A percentile compares a stretch with the other conserved stretches of the same genome.
Evolutionary conservation across 1,140 invertebrate genomes (phyloP).

Genomic region (Leptinotarsa undecemlineata): DNA sequence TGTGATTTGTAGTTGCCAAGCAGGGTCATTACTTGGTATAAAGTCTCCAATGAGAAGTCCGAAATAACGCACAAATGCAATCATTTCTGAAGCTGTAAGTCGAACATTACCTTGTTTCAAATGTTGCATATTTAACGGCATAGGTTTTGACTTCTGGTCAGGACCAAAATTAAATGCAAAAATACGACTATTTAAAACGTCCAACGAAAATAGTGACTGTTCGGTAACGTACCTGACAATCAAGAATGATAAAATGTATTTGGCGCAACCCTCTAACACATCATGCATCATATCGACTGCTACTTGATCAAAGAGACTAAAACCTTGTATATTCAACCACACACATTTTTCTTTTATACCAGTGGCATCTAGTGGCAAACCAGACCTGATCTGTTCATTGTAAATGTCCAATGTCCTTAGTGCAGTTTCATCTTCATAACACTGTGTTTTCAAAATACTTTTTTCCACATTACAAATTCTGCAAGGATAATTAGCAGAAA

Average conservation of each 20-base stretch:
- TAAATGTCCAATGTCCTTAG: conserved; percentile 19
- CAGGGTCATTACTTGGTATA: conserved; percentile 2
- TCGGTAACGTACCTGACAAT: conserved; percentile 41
- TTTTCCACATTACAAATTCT: conserved; percentile 42
- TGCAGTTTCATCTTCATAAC: background rate
- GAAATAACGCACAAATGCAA: conserved; percentile 38
- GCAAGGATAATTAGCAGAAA: conserved; percentile 44
- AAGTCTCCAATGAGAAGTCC: conserved; percentile 43
- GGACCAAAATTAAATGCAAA: conserved; percentile 39
- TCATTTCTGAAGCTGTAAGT: conserved; percentile 46
- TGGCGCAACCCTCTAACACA: conserved; percentile 43
- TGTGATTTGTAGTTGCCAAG: background rate
- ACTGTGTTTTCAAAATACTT: conserved; percentile 2
- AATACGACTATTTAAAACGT: conserved; percentile 41
- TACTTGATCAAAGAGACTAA: conserved; percentile 45
- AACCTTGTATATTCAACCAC: conserved; percentile 35
- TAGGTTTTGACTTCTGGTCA: conserved; percentile 39
- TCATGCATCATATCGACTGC: conserved; percentile 49
- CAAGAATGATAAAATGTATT: conserved; percentile 42
- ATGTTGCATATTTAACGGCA: conserved; percentile 32
- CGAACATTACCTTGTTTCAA: conserved; percentile 38
- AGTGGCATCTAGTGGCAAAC: conserved; percentile 7
- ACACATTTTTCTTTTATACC: conserved; percentile 39
- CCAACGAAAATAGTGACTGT: conserved; percentile 41
- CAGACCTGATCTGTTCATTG: conserved; percentile 28